Base-by-base conservation (phyloP, 2,888 invertebrate genomes). In the Drosophila conformis region DNA sequence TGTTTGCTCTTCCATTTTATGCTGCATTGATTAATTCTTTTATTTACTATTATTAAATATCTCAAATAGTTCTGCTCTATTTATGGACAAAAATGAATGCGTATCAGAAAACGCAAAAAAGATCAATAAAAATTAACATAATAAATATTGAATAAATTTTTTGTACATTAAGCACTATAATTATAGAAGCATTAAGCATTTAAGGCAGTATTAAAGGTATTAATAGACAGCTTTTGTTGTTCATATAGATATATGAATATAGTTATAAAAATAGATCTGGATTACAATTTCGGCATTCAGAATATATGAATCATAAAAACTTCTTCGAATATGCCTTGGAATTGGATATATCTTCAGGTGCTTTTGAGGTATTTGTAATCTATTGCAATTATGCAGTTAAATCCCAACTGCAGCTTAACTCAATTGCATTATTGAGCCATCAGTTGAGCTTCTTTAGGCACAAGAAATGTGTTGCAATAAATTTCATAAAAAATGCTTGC, bases 391-490 rank as follows among this genome's bases (percentile, higher is more conserved):
- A 11, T 18, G 31, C 27, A 35, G 29, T 48, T 25, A n/a, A 40
- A n/a, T 33, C 13, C 31, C 13, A 40, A 27, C 13, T 27, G 54
- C 18, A 27, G 38, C 54, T 38, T 35, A 21, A 25, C 11, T 48
- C 49, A 49, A 46, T 36, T 46, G 27, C 6, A 31, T 56, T 59
- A 73, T 78, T 76, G 61, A 78, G 78, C 27, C 74, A 78, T 78
- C 59, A 51, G 36, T 63, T 66, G 58, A 54, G 65, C 66, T 56
- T 67, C 54, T 68, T 35, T 15, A 33, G 5, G 27, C 52, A 10
- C 48, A 36, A 36, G 60, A 33, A 67, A 61, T 60, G 51, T 73
- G 59, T 58, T 71, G 79, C 61, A 79, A 71, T 75, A 58, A 63
- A 67, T 67, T 53, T 52, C 70, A 70, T 49, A 46, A 57, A 46